These are phyloP conservation scores for Notolabrus celidotus DNA, from an alignment of 2,797 vertebrate species.

Conservation along the genomic window DNA sequence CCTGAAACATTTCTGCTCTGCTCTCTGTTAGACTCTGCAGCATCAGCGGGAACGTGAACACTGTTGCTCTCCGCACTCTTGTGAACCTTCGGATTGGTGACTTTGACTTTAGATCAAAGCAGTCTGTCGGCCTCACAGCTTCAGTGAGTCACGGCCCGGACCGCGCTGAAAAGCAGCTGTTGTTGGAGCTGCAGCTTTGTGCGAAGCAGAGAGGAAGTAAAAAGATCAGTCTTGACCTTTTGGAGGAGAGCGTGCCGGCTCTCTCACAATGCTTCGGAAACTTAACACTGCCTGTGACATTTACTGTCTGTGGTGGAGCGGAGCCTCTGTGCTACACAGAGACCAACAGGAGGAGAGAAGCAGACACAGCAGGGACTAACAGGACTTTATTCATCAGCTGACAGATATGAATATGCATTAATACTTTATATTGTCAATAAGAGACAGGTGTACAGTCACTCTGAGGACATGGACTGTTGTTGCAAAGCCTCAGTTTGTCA, in stretches of 20 bases:
- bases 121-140: not conserved
- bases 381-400: no score
- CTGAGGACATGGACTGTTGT: no score
- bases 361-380: no score
- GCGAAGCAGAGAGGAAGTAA: conserved; percentile 49
- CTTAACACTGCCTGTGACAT: conserved; percentile 71
- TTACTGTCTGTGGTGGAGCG: conserved; percentile 51
- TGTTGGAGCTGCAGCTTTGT: conserved; percentile 26
- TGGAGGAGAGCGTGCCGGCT: conserved; percentile 39
- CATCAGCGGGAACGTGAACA: conserved; percentile 4
- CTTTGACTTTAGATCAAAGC: conserved; percentile 41
- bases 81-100: conserved; percentile 21
- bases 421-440: no score
- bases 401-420: no score
- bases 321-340: conserved; percentile 24
- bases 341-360: conserved; percentile 15
- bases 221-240: conserved; percentile 71
- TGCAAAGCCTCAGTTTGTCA: no score
- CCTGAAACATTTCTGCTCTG: not conserved
- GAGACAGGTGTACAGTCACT: no score
- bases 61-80: not conserved
- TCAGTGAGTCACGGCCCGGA: conserved; percentile 30
- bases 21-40: conserved; percentile 1
- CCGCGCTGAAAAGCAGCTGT: conserved; percentile 50
- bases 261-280: conserved; percentile 65